A percentile compares a stretch with the other conserved stretches of the same genome.
Evolutionary conservation across 2,888 invertebrate species (phyloP).

Genomic region (Cyclophora punctaria): DNA sequence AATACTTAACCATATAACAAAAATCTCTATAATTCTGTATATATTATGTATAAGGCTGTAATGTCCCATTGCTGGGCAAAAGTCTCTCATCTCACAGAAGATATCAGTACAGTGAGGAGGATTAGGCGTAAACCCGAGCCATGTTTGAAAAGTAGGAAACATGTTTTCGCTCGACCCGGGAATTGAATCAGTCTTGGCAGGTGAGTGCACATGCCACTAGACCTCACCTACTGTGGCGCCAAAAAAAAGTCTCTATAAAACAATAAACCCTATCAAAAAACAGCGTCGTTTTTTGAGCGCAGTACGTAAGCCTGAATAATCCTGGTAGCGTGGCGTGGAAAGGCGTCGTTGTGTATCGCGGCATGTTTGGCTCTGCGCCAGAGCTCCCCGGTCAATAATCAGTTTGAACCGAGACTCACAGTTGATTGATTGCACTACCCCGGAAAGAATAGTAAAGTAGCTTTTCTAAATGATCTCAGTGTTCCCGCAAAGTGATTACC

Average conservation of each 20-base stretch:
- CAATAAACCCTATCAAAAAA: background rate
- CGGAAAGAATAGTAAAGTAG: conserved; percentile 4
- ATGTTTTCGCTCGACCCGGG: too few relatives aligned
- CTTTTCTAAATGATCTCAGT: conserved; percentile 1
- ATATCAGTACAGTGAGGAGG: too few relatives aligned
- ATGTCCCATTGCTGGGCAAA: too few relatives aligned
- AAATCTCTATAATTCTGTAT: too few relatives aligned
- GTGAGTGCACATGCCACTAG: too few relatives aligned
- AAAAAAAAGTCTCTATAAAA: background rate
- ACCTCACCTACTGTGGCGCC: too few relatives aligned
- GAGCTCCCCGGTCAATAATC: conserved; percentile 16
- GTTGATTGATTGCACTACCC: conserved; percentile 7
- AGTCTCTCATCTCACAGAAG: too few relatives aligned
- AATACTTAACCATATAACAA: too few relatives aligned
- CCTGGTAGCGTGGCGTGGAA: conserved; percentile 4
- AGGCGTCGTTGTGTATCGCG: conserved; percentile 4
- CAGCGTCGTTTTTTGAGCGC: background rate
- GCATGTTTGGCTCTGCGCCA: conserved; percentile 15
- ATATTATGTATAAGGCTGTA: too few relatives aligned
- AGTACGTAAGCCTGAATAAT: background rate
- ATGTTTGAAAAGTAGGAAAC: too few relatives aligned
- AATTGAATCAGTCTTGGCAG: too few relatives aligned
- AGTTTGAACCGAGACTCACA: conserved; percentile 2
- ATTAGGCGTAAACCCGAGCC: too few relatives aligned
- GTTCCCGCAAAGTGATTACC: background rate